Evolutionary conservation across 2,113 vertebrate species (phyloP), one percentile per base, ranked within the genome.

Genomic region (Gymnocephalus cernua): DNA sequence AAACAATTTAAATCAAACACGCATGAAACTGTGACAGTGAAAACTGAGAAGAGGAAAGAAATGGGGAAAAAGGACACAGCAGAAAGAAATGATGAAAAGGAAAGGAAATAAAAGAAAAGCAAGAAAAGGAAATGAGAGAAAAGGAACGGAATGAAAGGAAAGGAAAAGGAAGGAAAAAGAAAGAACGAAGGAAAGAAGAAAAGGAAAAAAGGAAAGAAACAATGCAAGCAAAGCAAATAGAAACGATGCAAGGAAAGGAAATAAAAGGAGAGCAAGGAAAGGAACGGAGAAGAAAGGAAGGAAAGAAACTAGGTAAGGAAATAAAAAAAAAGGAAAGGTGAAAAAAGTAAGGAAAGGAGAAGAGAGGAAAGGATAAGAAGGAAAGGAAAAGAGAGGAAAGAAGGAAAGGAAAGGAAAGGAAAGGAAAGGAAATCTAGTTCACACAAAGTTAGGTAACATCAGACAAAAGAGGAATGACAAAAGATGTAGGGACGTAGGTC

Each of bases 1-100:
- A 70, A 79, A 64, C 16, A 0, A 29, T 73, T 89, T 71, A 54
- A 77, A 69, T 47, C 0, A 45, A 14, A 63, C 25, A 23, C 57
- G 47, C 3, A 1, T 71, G 61, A 58, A 51, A 38, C 29, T 9
- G 58, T 4, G 54, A 53, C 23, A 4, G 15, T 47, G 5, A 29
- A 10, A 25, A 29, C 48, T n/a, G 41, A 64, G 62, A 9, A 27
- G 6, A 27, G 9, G 25, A 48, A 48, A 29, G 44, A 12, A 66
- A 29, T 23, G 13, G 6, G 44, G 15, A 62, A 19, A 19, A 27
- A 18, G 14, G 63, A 3, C 45, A 2, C 59, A 3, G 7, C 5
- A 57, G 54, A 23, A 27, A 27, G 15, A 25, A 16, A 58, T 1
- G 12, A 56, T 25, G 13, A 4, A 62, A n/a, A n/a, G 4, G 9